These are phyloP conservation scores for Plutomurus gul DNA, from an alignment of 1,140 invertebrate genomes.

Conservation along the genomic window DNA sequence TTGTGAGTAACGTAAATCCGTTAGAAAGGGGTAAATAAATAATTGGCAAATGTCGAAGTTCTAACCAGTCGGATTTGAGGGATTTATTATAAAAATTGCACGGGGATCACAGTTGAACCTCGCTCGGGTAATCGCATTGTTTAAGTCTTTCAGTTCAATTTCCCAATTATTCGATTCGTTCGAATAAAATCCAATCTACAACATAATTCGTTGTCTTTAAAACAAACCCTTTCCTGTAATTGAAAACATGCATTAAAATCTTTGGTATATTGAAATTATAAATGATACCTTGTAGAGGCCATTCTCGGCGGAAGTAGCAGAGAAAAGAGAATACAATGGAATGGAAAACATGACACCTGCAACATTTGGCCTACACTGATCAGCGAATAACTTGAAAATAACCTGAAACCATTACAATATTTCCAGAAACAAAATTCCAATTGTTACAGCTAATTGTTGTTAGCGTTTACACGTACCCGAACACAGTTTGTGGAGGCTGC, in stretches of 20 bases:
- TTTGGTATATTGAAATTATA: background rate
- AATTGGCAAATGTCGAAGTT: too few relatives aligned
- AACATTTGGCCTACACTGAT: background rate
- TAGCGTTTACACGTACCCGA: background rate
- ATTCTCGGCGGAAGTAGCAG: background rate
- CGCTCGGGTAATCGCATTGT: background rate
- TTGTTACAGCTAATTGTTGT: too few relatives aligned
- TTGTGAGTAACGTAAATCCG: too few relatives aligned
- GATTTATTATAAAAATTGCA: background rate
- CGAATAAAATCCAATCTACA: background rate
- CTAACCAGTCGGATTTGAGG: background rate
- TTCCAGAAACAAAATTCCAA: too few relatives aligned
- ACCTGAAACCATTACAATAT: too few relatives aligned
- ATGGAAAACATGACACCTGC: background rate
- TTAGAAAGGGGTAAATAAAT: too few relatives aligned
- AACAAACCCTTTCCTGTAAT: background rate
- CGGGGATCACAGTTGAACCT: background rate
- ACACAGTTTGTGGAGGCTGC: background rate
- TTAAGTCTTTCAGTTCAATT: background rate
- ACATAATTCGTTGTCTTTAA: too few relatives aligned
- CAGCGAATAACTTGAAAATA: background rate
- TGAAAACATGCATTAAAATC: background rate
- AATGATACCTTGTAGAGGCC: background rate
- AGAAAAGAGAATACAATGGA: background rate
- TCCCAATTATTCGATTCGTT: background rate